Evolutionary conservation across 37 sponge, comb jelly and placozoan genomes (phyloP).

Genomic region (Eunapius fragilis): DNA sequence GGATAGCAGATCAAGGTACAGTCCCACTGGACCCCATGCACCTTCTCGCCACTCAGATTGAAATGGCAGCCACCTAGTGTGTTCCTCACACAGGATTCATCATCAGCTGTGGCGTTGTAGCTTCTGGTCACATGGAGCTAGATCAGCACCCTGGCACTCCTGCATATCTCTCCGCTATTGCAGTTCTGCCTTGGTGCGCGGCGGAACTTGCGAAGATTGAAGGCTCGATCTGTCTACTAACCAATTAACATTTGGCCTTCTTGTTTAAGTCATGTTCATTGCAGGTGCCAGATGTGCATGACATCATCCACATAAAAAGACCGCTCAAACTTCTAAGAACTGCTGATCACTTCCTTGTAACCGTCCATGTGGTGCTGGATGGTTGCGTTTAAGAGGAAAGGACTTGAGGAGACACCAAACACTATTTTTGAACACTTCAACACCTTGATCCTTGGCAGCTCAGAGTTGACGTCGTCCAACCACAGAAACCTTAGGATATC

Average conservation of each 20-base stretch:
- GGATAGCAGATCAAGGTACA: background rate
- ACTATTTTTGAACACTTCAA: background rate
- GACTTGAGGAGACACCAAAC: background rate
- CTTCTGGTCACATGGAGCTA: too few species aligned
- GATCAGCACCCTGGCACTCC: background rate
- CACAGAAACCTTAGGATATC: conserved; percentile 13
- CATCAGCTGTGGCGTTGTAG: too few species aligned
- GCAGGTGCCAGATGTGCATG: background rate
- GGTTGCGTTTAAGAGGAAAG: background rate
- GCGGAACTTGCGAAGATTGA: conserved; percentile 13
- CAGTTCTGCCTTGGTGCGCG: background rate
- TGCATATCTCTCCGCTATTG: background rate
- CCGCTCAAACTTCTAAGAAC: background rate
- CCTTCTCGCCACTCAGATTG: background rate
- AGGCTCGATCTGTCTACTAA: background rate
- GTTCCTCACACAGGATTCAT: too few species aligned
- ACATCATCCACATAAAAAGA: background rate
- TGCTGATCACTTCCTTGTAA: background rate
- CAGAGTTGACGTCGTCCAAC: conserved; percentile 15
- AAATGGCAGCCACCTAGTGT: background rate
- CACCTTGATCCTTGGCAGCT: conserved; percentile 2
- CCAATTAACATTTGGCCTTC: background rate
- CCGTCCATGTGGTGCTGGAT: background rate
- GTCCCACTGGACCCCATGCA: conserved; percentile 6
- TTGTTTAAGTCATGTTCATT: background rate